Conservation (phyloP, 2,888 invertebrate species). For the Hylaea fasciaria region DNA sequence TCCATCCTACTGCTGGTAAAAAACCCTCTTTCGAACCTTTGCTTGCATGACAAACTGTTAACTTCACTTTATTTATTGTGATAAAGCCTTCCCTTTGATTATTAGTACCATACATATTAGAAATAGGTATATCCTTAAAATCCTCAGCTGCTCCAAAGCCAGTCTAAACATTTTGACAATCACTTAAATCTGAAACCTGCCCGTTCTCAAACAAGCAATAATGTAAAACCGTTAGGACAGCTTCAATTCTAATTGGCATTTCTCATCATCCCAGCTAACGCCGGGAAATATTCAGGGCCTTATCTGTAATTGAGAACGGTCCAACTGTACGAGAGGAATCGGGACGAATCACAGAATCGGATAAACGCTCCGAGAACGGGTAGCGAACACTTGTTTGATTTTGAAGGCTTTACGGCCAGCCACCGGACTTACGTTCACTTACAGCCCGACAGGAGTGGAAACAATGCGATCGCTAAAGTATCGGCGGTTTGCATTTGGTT, state of each 20-base stretch:
- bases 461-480: conserved; percentile 28
- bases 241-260: conserved; percentile 46
- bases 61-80: too few relatives aligned
- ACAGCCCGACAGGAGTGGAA: conserved; percentile 44
- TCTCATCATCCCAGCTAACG: conserved; percentile 47
- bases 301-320: conserved; percentile 60
- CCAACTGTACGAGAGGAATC: conserved; percentile 47
- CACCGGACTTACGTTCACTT: conserved; percentile 60
- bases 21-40: background rate
- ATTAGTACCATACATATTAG: too few relatives aligned
- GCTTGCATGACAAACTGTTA: too few relatives aligned
- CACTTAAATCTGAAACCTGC: conserved; percentile 13
- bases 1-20: background rate
- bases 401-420: conserved; percentile 56
- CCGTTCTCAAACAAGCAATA: conserved; percentile 7
- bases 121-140: too few relatives aligned
- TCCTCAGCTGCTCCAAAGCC: too few relatives aligned
- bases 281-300: conserved; percentile 52
- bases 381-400: conserved; percentile 69
- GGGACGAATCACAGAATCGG: conserved; percentile 56
- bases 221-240: conserved; percentile 9
- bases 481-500: conserved; percentile 8
- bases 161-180: conserved; percentile 5
- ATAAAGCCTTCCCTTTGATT: too few relatives aligned
- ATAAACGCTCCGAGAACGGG: conserved; percentile 52